Evolutionary conservation across 2,113 vertebrate genomes (phyloP).

Genomic region (Butorides virescens): DNA sequence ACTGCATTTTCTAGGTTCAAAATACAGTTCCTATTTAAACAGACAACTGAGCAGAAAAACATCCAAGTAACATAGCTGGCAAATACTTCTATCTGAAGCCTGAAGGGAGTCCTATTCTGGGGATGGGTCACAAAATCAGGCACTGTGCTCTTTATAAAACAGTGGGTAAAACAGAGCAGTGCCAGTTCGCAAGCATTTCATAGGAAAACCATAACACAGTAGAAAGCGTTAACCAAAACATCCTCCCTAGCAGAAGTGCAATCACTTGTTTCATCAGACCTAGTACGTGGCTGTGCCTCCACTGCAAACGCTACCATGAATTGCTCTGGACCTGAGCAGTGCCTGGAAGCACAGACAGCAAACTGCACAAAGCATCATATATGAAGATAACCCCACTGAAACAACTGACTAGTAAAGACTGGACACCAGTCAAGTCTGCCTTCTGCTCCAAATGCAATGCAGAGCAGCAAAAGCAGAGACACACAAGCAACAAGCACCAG

Average conservation of each 20-base stretch:
- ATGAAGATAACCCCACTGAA: fast-evolving
- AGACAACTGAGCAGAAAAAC: not conserved
- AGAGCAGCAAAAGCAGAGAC: not conserved
- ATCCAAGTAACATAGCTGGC: not conserved
- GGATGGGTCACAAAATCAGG: not conserved
- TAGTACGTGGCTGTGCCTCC: not conserved
- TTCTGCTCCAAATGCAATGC: not conserved
- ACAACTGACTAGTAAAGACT: not conserved
- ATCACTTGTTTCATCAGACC: not conserved
- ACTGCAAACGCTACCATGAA: not conserved
- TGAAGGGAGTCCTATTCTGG: not conserved
- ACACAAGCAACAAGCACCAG: not conserved
- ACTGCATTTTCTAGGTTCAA: not conserved
- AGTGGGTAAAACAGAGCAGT: not conserved
- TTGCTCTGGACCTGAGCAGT: not conserved
- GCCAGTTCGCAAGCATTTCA: not conserved
- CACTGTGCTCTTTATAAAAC: not conserved
- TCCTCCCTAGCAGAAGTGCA: not conserved
- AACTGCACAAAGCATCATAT: fast-evolving
- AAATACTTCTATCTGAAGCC: not conserved
- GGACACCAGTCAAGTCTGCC: not conserved
- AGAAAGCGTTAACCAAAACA: not conserved
- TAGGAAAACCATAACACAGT: not conserved
- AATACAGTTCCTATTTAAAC: not conserved
- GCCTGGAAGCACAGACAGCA: fast-evolving